phyloP scores from a whole-genome alignment of 1,140 invertebrate species.

The Zeugodacus cucurbitae region DNA sequence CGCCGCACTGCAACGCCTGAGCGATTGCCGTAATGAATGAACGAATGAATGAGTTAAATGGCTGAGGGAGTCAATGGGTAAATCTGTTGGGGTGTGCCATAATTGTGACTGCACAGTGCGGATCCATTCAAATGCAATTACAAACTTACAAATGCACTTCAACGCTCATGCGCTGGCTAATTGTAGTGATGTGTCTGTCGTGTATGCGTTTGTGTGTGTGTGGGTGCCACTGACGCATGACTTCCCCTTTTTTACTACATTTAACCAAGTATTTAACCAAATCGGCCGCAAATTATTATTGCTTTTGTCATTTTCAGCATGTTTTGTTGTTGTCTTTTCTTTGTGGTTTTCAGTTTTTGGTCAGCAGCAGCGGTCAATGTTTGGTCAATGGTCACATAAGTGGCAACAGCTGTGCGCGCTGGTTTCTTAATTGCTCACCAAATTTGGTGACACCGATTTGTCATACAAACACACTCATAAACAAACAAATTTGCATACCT shows the following conservation, averaged over 20 bases:
- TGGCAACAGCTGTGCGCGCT: conserved; percentile 1
- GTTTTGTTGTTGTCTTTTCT: neutral
- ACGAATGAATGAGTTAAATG: neutral
- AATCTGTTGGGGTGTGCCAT: neutral
- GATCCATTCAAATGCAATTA: neutral
- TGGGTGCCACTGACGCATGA: neutral
- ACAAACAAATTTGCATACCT: no score
- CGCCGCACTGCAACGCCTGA: neutral
- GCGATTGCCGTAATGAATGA: neutral
- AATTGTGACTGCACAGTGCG: neutral
- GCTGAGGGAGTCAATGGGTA: neutral
- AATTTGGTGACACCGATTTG: neutral
- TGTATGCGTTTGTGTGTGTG: no score
- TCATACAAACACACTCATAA: no score
- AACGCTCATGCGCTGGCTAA: no score
- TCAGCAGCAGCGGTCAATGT: neutral
- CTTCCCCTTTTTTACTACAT: neutral
- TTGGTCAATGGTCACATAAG: neutral
- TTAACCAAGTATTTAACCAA: neutral
- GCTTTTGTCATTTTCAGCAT: neutral
- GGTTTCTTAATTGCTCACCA: conserved; percentile 11
- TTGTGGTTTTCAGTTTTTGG: neutral
- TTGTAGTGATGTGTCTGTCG: no score
- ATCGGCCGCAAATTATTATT: neutral
- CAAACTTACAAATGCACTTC: neutral